Percentiles rank a stretch among this genome's conserved stretches.
These are phyloP conservation scores for Coleophora flavipennella DNA, from an alignment of 2,888 invertebrate species.

Conservation along the genomic window DNA sequence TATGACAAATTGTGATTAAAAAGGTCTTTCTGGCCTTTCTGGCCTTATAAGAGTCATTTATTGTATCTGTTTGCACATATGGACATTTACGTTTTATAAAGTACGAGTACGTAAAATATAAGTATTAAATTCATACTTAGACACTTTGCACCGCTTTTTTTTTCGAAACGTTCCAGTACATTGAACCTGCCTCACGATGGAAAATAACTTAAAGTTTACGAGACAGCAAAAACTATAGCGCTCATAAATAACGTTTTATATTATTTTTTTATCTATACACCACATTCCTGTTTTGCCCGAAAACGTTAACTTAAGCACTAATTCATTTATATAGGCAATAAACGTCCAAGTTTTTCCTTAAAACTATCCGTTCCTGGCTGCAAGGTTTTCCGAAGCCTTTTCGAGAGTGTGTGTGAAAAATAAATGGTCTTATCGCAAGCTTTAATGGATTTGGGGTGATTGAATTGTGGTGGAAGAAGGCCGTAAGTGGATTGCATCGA, in stretches of 20 bases:
- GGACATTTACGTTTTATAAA: no score
- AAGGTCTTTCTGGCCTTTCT: no score
- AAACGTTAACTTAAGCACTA: conserved; percentile 38
- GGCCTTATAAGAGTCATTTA: no score
- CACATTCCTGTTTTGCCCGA: conserved; percentile 27
- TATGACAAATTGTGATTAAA: no score
- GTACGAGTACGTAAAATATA: no score
- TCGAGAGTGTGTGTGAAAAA: conserved; percentile 8
- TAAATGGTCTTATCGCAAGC: conserved; percentile 3
- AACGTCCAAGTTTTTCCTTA: conserved; percentile 41
- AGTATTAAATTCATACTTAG: no score
- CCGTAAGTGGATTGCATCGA: no score
- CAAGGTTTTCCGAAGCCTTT: conserved; percentile 10
- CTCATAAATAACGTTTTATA: conserved; percentile 12
- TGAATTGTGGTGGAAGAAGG: not conserved
- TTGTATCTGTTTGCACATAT: no score
- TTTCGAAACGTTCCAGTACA: no score
- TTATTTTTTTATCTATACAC: conserved; percentile 20
- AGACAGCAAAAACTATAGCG: conserved; percentile 7
- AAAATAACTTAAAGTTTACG: not conserved
- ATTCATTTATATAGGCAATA: conserved; percentile 50
- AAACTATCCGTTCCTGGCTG: conserved; percentile 30
- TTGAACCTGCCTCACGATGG: no score
- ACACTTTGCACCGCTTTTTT: no score
- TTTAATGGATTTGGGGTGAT: conserved; percentile 2